Conservation (phyloP, 2,888 invertebrate species). For the Leptinotarsa juncta region DNA sequence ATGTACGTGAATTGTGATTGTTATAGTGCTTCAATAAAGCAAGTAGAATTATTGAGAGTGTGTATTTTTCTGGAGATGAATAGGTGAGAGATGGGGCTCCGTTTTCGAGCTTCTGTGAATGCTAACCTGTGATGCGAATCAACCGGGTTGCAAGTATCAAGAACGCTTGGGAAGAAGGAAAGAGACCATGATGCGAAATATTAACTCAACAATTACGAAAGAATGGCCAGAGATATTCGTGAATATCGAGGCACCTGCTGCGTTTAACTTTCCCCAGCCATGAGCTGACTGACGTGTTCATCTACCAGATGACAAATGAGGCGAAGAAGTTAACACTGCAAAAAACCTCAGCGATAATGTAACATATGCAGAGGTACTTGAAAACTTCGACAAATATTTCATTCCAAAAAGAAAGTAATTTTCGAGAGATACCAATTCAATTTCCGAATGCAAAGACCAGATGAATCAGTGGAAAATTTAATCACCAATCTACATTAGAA, state of each 20-base stretch:
- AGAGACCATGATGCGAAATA: neutral
- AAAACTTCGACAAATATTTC: neutral
- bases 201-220: neutral
- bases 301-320: conserved; percentile 7
- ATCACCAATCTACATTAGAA: conserved; percentile 21
- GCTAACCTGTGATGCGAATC: neutral
- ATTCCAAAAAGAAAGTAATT: conserved; percentile 7
- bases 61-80: neutral
- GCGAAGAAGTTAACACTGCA: neutral
- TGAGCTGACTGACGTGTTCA: neutral
- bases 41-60: neutral
- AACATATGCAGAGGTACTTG: neutral
- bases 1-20: no score
- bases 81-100: neutral
- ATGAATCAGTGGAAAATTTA: conserved; percentile 17
- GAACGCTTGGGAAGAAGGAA: neutral
- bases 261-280: conserved; percentile 1
- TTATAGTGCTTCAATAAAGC: no score
- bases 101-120: neutral
- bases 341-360: neutral
- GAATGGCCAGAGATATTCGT: conserved; percentile 14
- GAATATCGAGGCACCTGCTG: neutral
- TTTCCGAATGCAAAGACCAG: conserved; percentile 9
- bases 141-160: neutral
- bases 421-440: conserved; percentile 13